Percentiles rank a stretch among this genome's conserved stretches.
phyloP scores from a whole-genome alignment of 2,113 vertebrate genomes.

The Cephalopholis sonnerati region DNA sequence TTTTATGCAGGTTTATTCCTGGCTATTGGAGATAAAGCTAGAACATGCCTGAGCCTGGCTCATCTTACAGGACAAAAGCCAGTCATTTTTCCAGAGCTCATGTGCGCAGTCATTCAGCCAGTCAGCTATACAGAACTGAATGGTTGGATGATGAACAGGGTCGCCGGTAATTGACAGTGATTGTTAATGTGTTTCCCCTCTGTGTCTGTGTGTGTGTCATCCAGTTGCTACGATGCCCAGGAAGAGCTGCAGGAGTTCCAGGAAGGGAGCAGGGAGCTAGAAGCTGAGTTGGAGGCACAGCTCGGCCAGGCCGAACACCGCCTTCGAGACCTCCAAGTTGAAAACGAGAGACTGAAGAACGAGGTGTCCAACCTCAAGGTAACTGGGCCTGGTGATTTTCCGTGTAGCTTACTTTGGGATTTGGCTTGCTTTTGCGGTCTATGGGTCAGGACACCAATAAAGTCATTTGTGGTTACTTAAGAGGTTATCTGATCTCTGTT shows the following conservation, averaged over 20 bases:
- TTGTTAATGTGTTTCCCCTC: slow-evolving; percentile 7
- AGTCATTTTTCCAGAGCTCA: slow-evolving; percentile 54
- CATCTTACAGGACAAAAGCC: slow-evolving; percentile 60
- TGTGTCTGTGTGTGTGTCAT: slow-evolving; percentile 28
- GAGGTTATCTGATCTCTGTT: slow-evolving; percentile 50
- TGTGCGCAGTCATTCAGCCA: slow-evolving; percentile 5
- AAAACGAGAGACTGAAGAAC: slow-evolving; percentile 96
- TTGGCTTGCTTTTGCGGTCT: neutral
- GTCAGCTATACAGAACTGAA: slow-evolving; percentile 45
- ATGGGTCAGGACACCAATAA: neutral
- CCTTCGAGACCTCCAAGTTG: slow-evolving; percentile 93
- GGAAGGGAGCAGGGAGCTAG: slow-evolving; percentile 97
- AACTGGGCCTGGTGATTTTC: slow-evolving; percentile 8
- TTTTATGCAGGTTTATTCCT: slow-evolving; percentile 54
- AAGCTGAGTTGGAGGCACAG: slow-evolving; percentile 97
- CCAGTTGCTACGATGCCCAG: slow-evolving; percentile 94
- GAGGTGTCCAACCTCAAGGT: slow-evolving; percentile 96
- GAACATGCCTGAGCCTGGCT: slow-evolving; percentile 57
- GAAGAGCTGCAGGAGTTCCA: slow-evolving; percentile 99
- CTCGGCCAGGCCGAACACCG: slow-evolving; percentile 95
- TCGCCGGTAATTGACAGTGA: slow-evolving; percentile 20
- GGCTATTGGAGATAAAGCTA: slow-evolving; percentile 22
- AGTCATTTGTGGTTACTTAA: slow-evolving; percentile 32
- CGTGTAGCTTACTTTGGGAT: neutral
- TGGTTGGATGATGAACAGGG: slow-evolving; percentile 14